Conservation (phyloP, 1,140 invertebrate genomes). For the Pseudoatta argentina region DNA sequence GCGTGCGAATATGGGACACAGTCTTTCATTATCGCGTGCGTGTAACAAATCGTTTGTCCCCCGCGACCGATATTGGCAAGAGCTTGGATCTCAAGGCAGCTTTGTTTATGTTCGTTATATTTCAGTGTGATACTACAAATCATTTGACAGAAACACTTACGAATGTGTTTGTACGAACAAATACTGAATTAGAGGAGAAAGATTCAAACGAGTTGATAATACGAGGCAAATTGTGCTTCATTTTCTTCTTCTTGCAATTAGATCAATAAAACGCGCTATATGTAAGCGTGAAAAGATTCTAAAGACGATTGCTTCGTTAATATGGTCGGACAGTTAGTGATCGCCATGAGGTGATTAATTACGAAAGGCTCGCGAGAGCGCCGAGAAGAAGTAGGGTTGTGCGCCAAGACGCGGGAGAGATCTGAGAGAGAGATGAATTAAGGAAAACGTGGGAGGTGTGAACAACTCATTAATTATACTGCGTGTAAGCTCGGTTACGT, state of each 20-base stretch:
- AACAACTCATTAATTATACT: slow-evolving; percentile 78
- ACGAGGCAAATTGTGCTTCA: slow-evolving; percentile 4
- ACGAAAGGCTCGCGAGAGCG: slow-evolving; percentile 58
- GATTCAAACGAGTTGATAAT: neutral
- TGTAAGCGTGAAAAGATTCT: slow-evolving; percentile 43
- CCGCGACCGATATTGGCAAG: slow-evolving; percentile 12
- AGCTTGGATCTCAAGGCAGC: slow-evolving; percentile 1
- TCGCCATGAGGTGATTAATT: slow-evolving; percentile 76
- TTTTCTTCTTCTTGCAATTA: slow-evolving; percentile 18
- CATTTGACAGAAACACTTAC: neutral
- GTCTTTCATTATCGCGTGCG: slow-evolving; percentile 66
- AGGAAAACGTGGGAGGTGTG: slow-evolving; percentile 75
- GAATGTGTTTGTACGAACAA: slow-evolving; percentile 8
- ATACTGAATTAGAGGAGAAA: neutral
- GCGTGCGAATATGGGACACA: slow-evolving; percentile 35
- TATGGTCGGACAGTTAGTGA: slow-evolving; percentile 64
- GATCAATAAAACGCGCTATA: neutral
- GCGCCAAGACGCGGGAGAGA: slow-evolving; percentile 10
- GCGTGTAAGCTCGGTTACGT: slow-evolving; percentile 10
- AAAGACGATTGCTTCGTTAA: slow-evolving; percentile 71
- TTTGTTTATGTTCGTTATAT: slow-evolving; percentile 11
- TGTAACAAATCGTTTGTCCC: slow-evolving; percentile 52
- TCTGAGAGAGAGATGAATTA: slow-evolving; percentile 51
- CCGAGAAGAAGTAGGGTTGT: slow-evolving; percentile 10
- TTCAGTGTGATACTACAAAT: neutral